Percentiles rank a stretch among this genome's conserved stretches.
Conservation (phyloP, 2,797 vertebrate genomes). For the Pipistrellus pipistrellus region DNA sequence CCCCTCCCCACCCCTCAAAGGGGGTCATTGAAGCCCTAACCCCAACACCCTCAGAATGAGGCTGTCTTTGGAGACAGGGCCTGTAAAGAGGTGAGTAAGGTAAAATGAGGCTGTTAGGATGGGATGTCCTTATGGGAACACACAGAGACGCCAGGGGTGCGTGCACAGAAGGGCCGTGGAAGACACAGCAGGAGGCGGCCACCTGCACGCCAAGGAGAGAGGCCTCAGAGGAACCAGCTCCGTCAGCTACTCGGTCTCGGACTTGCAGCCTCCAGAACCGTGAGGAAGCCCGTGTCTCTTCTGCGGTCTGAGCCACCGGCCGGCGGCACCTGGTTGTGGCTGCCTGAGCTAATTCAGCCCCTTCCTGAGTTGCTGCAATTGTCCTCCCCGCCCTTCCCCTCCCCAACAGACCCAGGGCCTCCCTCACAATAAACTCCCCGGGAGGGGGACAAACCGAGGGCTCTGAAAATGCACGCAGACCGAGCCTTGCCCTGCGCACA, state of each 20-base stretch:
- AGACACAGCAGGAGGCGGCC: neutral
- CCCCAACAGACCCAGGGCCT: neutral
- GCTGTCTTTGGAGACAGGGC: neutral
- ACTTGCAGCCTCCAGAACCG: neutral
- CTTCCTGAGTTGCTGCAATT: neutral
- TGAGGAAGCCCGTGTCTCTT: neutral
- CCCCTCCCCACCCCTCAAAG: neutral
- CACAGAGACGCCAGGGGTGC: neutral
- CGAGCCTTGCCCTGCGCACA: too few species aligned
- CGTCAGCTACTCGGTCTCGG: neutral
- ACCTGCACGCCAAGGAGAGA: neutral
- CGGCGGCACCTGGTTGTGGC: neutral
- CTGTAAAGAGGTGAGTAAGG: neutral
- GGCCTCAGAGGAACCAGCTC: neutral
- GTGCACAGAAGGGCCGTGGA: neutral
- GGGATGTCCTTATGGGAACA: neutral
- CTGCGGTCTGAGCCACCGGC: neutral
- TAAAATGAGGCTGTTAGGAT: neutral
- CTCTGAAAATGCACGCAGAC: neutral
- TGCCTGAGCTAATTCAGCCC: neutral
- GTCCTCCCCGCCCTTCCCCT: too few species aligned
- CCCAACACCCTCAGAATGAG: neutral
- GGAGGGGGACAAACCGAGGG: too few species aligned
- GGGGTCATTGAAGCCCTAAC: neutral
- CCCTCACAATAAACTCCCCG: neutral